Evolutionary conservation across 2,113 vertebrate genomes (phyloP).

Genomic region (Dendropsophus ebraccatus): DNA sequence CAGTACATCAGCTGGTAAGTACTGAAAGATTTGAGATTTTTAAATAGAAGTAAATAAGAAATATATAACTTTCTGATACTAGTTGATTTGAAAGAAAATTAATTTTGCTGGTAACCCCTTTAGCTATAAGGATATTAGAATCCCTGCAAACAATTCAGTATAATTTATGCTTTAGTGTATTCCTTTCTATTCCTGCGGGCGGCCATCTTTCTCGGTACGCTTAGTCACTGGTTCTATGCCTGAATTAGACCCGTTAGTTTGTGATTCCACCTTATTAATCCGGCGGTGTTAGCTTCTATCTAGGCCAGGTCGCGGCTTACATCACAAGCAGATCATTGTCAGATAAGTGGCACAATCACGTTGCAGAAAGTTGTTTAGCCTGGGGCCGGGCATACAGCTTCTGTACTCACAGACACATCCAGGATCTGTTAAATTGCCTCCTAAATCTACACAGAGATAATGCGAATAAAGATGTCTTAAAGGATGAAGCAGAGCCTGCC

Average conservation of each 20-base stretch:
- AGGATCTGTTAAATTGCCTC: constrained; percentile 36
- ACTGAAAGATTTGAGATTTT: too few species aligned
- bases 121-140: too few species aligned
- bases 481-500: constrained; percentile 31
- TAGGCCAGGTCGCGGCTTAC: not conserved
- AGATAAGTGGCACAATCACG: constrained; percentile 23
- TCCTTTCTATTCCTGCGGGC: not conserved
- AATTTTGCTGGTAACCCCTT: too few species aligned
- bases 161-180: not conserved
- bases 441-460: constrained; percentile 29
- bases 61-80: too few species aligned
- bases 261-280: constrained; percentile 15
- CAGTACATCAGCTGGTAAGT: too few species aligned
- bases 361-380: constrained; percentile 14
- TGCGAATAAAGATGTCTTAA: constrained; percentile 30
- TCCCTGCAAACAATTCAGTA: not conserved
- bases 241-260: not conserved
- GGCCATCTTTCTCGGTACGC: not conserved
- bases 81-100: too few species aligned
- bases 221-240: not conserved
- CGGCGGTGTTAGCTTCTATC: not conserved
- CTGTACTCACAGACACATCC: constrained; percentile 14
- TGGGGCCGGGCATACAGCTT: not conserved
- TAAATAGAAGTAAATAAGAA: too few species aligned
- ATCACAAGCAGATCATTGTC: constrained; percentile 30